These are phyloP conservation scores for Triplophysa tibetana DNA, from an alignment of 2,113 vertebrate species.

Conservation along the genomic window DNA sequence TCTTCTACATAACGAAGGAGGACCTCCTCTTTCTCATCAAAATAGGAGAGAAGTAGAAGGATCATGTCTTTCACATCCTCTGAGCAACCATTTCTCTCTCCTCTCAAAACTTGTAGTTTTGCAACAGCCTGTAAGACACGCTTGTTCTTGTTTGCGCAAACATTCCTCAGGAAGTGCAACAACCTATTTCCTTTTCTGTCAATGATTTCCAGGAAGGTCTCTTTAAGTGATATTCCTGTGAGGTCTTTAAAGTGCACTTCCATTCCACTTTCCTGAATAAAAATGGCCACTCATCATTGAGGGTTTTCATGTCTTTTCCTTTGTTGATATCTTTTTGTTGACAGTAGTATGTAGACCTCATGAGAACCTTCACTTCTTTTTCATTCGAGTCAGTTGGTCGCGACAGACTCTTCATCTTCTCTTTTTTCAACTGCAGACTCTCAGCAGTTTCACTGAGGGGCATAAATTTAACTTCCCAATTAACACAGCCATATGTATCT, in stretches of 20 bases:
- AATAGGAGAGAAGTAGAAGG: constrained; percentile 51
- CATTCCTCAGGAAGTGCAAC: constrained; percentile 47
- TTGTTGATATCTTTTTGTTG: constrained; percentile 43
- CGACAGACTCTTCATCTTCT: too few species aligned
- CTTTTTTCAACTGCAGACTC: too few species aligned
- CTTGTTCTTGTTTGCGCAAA: constrained; percentile 52
- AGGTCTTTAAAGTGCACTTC: constrained; percentile 48
- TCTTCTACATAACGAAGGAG: constrained; percentile 48
- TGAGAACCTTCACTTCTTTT: background rate
- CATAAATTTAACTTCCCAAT: too few species aligned
- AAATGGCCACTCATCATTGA: constrained; percentile 37
- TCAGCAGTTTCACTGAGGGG: too few species aligned
- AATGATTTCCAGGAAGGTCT: constrained; percentile 34
- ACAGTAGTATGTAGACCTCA: constrained; percentile 31
- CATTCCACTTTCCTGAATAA: constrained; percentile 32
- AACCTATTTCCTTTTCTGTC: constrained; percentile 49
- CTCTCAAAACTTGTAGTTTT: constrained; percentile 45
- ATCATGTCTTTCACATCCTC: constrained; percentile 49
- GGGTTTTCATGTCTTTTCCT: constrained; percentile 11
- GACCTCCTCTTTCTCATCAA: constrained; percentile 50
- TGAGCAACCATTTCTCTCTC: constrained; percentile 45
- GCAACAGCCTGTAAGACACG: constrained; percentile 38
- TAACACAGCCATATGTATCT: background rate
- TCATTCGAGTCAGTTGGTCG: too few species aligned
- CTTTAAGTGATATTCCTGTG: constrained; percentile 43